Percentiles rank a stretch among this genome's conserved stretches.
phyloP scores from a whole-genome alignment of 2,888 invertebrate genomes.

The Ischnura elegans region DNA sequence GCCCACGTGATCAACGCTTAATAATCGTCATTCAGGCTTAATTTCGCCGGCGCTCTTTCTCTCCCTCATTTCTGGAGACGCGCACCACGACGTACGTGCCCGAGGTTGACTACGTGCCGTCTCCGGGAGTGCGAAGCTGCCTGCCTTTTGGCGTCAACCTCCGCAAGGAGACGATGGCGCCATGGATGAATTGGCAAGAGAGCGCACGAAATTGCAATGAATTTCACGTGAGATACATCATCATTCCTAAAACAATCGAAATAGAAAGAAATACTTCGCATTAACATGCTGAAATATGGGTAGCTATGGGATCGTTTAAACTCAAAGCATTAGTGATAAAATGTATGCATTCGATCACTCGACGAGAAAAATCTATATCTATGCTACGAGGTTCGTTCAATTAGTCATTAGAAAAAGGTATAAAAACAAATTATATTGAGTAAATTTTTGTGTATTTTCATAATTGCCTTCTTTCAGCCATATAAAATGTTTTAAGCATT shows the following conservation, averaged over 20 bases:
- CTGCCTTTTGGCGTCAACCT: no score
- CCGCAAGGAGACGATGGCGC: no score
- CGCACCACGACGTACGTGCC: background rate
- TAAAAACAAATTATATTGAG: slow-evolving; percentile 56
- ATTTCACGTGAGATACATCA: no score
- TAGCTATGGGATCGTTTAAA: no score
- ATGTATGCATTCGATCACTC: no score
- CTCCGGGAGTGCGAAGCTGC: background rate
- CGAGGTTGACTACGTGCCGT: background rate
- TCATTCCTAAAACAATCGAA: no score
- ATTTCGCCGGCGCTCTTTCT: slow-evolving; percentile 22
- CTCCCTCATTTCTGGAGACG: background rate
- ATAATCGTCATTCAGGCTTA: slow-evolving; percentile 63
- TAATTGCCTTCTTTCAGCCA: background rate
- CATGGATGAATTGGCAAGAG: no score
- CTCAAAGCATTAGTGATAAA: no score
- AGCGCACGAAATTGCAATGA: background rate
- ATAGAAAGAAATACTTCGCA: no score
- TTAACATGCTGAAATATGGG: no score
- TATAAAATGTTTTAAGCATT: background rate
- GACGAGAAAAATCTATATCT: no score
- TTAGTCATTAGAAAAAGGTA: background rate
- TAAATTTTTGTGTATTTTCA: background rate
- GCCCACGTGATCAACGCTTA: slow-evolving; percentile 59
- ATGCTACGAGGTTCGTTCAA: background rate